Percentiles rank a stretch among this genome's conserved stretches.
phyloP scores from a whole-genome alignment of 2,113 vertebrate species.

The Toxotes jaculatrix region DNA sequence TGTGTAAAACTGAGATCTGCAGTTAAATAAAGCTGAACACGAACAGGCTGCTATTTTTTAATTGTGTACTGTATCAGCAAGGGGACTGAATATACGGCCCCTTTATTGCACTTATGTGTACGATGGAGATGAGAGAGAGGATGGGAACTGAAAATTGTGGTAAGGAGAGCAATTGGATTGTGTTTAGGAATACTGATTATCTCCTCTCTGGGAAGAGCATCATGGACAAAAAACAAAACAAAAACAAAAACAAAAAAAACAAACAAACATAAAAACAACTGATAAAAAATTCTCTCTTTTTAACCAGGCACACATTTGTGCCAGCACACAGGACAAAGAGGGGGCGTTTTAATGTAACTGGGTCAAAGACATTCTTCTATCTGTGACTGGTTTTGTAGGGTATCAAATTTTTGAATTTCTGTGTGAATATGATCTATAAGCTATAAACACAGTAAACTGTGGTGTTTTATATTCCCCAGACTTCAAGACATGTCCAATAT shows the following conservation, averaged over 20 bases:
- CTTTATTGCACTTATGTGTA: conserved; percentile 77
- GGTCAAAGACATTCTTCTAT: conserved; percentile 25
- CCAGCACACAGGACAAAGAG: conserved; percentile 19
- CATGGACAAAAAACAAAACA: conserved; percentile 22
- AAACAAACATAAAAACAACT: conserved; percentile 9
- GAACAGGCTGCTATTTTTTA: conserved; percentile 18
- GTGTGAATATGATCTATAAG: conserved; percentile 47
- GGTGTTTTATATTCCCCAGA: conserved; percentile 37
- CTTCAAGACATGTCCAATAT: conserved; percentile 55
- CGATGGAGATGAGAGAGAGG: conserved; percentile 15
- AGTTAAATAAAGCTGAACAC: conserved; percentile 30
- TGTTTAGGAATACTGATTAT: conserved; percentile 35
- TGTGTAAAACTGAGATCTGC: conserved; percentile 52
- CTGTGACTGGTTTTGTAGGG: conserved; percentile 35
- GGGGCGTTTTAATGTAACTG: conserved; percentile 25
- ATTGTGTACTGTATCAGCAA: conserved; percentile 48
- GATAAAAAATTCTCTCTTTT: conserved; percentile 31
- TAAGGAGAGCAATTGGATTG: conserved; percentile 41
- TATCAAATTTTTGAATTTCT: conserved; percentile 24
- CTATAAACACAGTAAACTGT: conserved; percentile 48
- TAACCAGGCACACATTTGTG: conserved; percentile 34
- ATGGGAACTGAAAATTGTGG: conserved; percentile 31
- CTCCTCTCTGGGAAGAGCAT: conserved; percentile 46
- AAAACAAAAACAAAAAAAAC: conserved; percentile 3
- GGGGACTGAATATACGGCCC: conserved; percentile 38